phyloP scores from a whole-genome alignment of 2,797 vertebrate genomes.

The Sebastolobus altivelis region DNA sequence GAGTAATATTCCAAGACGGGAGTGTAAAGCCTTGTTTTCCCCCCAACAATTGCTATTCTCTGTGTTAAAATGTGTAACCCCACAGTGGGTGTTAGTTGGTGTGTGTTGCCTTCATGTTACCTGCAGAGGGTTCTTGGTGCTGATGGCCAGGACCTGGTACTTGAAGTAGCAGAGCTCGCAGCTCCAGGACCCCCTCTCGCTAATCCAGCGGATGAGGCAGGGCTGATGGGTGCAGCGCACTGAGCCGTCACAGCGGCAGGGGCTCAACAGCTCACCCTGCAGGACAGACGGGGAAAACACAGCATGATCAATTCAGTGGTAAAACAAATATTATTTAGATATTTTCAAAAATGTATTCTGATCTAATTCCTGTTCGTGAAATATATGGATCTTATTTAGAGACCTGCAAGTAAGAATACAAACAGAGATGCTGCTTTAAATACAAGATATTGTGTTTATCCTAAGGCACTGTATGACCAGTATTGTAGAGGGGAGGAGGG shows the following conservation, averaged over 20 bases:
- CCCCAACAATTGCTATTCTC: background rate
- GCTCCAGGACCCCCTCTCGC: conserved; percentile 93
- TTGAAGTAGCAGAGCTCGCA: conserved; percentile 94
- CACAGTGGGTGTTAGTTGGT: background rate
- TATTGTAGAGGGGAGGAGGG: background rate
- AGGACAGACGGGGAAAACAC: conserved; percentile 26
- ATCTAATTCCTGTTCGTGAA: background rate
- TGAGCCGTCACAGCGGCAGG: conserved; percentile 90
- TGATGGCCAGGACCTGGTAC: conserved; percentile 93
- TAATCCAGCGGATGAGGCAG: conserved; percentile 93
- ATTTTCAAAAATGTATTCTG: background rate
- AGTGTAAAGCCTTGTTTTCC: background rate
- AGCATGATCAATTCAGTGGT: background rate
- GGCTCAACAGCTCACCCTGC: conserved; percentile 91
- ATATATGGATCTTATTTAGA: background rate
- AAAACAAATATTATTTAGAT: background rate
- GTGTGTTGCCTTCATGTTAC: conserved; percentile 76
- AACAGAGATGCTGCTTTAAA: background rate
- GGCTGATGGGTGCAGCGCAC: conserved; percentile 92
- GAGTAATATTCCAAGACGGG: background rate
- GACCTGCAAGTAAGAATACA: background rate
- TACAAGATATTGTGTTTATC: background rate
- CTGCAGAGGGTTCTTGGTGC: conserved; percentile 94
- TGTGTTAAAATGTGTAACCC: background rate
- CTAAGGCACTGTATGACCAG: background rate